Percentiles rank a stretch among this genome's conserved stretches.
Evolutionary conservation across 23 tunicate genomes (phyloP).

Genomic region (Ciona savignyi): DNA sequence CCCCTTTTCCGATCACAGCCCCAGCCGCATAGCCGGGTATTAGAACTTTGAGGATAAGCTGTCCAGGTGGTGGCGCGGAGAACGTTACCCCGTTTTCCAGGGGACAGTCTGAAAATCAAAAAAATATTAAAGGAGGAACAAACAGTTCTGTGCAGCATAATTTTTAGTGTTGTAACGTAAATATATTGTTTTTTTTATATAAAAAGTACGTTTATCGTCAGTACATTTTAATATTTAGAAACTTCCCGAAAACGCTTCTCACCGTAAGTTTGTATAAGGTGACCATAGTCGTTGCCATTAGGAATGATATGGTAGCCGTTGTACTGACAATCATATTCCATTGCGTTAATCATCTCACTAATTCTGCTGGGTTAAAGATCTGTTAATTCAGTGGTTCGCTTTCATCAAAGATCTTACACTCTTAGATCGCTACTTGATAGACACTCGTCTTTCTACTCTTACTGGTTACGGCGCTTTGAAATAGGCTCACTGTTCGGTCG

Average conservation of each 20-base stretch:
- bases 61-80: conserved; percentile 75
- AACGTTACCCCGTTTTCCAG: conserved; percentile 13
- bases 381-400: too few species aligned
- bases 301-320: not conserved
- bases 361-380: too few species aligned
- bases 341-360: not conserved
- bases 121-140: not conserved
- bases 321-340: not conserved
- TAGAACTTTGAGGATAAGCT: conserved; percentile 72
- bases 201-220: too few species aligned
- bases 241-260: too few species aligned
- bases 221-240: too few species aligned
- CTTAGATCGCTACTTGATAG: too few species aligned
- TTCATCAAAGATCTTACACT: too few species aligned
- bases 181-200: too few species aligned
- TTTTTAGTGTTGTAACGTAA: too few species aligned
- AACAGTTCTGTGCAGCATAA: not conserved
- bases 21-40: conserved; percentile 97
- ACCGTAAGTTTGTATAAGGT: not conserved
- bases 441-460: too few species aligned
- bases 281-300: not conserved
- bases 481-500: too few species aligned
- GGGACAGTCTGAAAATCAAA: conserved; percentile 5
- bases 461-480: too few species aligned
- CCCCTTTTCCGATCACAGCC: conserved; percentile 92